Percentiles rank a stretch among this genome's conserved stretches.
Conservation (phyloP, 2,797 vertebrate genomes). For the Alouatta caraya region DNA sequence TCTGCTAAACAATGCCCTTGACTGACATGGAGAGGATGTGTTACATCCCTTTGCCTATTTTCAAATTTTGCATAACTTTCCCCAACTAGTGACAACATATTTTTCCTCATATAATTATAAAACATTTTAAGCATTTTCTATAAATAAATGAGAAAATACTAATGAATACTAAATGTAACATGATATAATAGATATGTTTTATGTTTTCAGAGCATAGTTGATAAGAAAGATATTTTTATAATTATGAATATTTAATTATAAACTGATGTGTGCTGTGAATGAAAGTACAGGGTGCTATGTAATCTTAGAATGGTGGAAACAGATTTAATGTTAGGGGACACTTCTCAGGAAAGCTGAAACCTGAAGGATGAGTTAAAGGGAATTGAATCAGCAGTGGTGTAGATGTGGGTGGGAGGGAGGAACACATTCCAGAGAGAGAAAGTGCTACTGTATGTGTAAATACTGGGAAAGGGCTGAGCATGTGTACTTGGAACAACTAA, state of each 20-base stretch:
- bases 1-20: not conserved
- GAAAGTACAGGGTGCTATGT: not conserved
- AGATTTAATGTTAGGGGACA: not conserved
- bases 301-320: not conserved
- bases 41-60: not conserved
- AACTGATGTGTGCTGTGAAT: not conserved
- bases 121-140: not conserved
- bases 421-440: not conserved
- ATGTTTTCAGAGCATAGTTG: not conserved
- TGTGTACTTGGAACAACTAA: not conserved
- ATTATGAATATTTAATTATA: not conserved
- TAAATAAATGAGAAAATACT: not conserved
- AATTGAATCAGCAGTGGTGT: not conserved
- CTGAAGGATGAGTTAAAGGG: not conserved
- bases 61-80: not conserved
- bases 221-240: not conserved
- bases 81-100: not conserved
- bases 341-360: not conserved
- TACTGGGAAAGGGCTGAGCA: not conserved
- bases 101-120: not conserved
- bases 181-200: not conserved
- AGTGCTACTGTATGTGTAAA: not conserved
- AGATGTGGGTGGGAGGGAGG: no score
- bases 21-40: not conserved
- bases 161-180: not conserved